Base-by-base conservation (phyloP, 92 coral and sea anemone genomes). In the Epizoanthus fatuus region DNA sequence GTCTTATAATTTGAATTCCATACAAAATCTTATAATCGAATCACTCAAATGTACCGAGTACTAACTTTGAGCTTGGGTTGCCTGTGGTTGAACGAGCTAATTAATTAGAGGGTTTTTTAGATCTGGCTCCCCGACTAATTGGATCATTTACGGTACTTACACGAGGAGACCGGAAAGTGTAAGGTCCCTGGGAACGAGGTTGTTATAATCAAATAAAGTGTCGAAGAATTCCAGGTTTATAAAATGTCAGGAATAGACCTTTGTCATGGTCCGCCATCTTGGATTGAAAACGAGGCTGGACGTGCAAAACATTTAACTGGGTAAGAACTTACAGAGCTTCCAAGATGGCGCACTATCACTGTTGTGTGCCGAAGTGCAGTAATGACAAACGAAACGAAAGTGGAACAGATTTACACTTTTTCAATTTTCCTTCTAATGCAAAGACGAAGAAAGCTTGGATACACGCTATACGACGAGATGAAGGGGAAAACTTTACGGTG, bases 291-390 rank as follows among this genome's bases (percentile, higher is more conserved):
- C 73, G 73, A 79, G 84, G 73, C 84, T 79, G 66, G 84, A 69
- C 84, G 84, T 80, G 84, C 84, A 80, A 37, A 65, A 22, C 25
- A 22, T 22, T 22, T 22, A 22, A 76, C 52, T 42, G 69, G 63
- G 83, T 44, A 66, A 57, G 52, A 58, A 69, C 84, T 69, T 80
- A 72, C 84, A 80, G 66, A 69, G 49, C 51, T 79, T 79, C 84
- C 84, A 63, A 79, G 84, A 79, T 79, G 74, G 85, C 64, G 75
- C 85, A 80, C 49, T 80, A 80, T 62, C 74, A 80, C 53, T 80
- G 74, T 60, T 80, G 75, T 65, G 74, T 80, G 74, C 85, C 85
- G 37, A 70, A 65, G 63, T 80, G 75, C 72, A 80, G 64, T 72
- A 80, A 80, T 60, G 74, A 65, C 63, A 59, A 35, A 72, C 62